Evolutionary conservation across 2,113 vertebrate genomes (phyloP), one percentile per base, ranked within the genome.

Genomic region (Donacobius atricapilla): DNA sequence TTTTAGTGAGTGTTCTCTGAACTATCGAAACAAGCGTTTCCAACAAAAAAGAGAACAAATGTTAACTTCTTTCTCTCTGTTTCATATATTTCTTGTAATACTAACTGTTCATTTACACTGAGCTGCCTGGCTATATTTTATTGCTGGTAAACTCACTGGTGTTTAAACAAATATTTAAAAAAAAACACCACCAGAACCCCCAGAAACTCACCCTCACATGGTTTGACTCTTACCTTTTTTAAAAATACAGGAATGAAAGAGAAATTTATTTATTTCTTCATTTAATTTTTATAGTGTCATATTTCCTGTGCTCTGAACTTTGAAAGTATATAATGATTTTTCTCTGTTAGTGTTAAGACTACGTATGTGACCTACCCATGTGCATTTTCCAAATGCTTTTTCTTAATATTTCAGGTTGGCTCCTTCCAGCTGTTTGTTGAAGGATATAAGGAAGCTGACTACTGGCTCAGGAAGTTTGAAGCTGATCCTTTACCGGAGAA

Each of bases 381-480:
- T 75, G 60, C 22, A 10, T 93, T 95, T 95, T 93, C 83, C 94
- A 95, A 97, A 92, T 68, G 2, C 61, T 44, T 31, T 47, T 96
- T 93, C 81, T 94, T 97, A 75, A 90, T 95, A 71, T 97, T 97
- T n/a, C 92, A 99, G 99, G 98, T 99, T 96, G 99, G 99, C 89
- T 99, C 99, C 27, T 99, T 99, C 95, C 99, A 99, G 98, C 97
- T 99, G 39, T 99, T 99, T 95, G 99, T 99, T 94, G 99, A 99
- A 96, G 98, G 98, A 31, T 99, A 99, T 95, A 99, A 99, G 83
- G 99, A 99, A 94, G 99, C 99, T 33, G 99, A 99, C 92, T 98
- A 98, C 97, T 99, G 99, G 99, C 98, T 99, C 97, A 98, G 99
- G 93, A 99, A 98, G 97, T 99, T 99, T 97, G 99, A 99, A 97